These are phyloP conservation scores for Stenotaenia linearis DNA, from an alignment of 2,888 invertebrate species.

Conservation along the genomic window DNA sequence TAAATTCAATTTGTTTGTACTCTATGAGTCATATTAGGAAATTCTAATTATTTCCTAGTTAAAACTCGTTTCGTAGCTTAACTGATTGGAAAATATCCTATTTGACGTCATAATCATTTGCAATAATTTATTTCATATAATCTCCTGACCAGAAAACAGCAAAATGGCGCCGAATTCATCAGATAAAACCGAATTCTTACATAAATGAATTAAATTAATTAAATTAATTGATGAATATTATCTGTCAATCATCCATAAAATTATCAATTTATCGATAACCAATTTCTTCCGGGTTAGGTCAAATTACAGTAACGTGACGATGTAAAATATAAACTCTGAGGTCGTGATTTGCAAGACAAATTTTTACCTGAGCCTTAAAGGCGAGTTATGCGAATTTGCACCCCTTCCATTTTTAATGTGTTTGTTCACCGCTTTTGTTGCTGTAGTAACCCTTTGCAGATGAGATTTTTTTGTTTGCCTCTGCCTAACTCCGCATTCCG, in stretches of 20 bases:
- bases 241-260: not conserved
- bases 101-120: too few species aligned
- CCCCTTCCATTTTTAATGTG: slow-evolving; percentile 12
- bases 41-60: too few species aligned
- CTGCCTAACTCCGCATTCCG: slow-evolving; percentile 19
- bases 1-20: not conserved
- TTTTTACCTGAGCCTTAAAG: not conserved
- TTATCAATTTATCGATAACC: not conserved
- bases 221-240: not conserved
- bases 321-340: not conserved
- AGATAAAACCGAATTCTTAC: not conserved
- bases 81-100: too few species aligned
- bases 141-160: too few species aligned
- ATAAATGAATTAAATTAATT: too few species aligned
- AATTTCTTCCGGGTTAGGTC: slow-evolving; percentile 7
- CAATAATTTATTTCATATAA: too few species aligned
- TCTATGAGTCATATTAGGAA: too few species aligned
- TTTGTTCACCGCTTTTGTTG: slow-evolving; percentile 26
- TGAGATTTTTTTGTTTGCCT: slow-evolving; percentile 6
- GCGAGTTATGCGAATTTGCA: not conserved
- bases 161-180: not conserved
- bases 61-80: too few species aligned
- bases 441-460: slow-evolving; percentile 12
- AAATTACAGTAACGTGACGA: not conserved
- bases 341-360: slow-evolving; percentile 21